Percentiles rank a stretch among this genome's conserved stretches.
phyloP scores from a whole-genome alignment of 2,797 vertebrate species.

The Onychomys torridus region DNA sequence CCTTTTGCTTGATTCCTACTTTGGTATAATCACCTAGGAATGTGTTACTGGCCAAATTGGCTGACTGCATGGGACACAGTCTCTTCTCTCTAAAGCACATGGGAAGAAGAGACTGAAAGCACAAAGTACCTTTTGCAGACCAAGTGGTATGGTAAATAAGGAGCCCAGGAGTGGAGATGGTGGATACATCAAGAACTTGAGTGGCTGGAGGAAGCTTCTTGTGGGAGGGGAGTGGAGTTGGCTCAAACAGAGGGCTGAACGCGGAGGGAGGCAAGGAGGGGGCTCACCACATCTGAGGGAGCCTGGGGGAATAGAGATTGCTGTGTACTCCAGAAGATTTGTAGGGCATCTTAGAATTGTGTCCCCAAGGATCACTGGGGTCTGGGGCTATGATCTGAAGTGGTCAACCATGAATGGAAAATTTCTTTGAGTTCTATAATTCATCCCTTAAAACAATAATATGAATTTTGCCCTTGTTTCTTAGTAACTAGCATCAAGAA shows the following conservation, averaged over 20 bases:
- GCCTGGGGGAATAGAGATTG: fast-evolving
- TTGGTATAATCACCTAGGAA: background rate
- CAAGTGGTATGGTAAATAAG: background rate
- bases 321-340: background rate
- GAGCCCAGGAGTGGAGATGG: background rate
- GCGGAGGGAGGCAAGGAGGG: background rate
- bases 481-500: background rate
- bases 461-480: background rate
- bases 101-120: background rate
- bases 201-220: background rate
- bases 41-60: background rate
- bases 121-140: background rate
- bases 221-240: background rate
- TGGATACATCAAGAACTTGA: fast-evolving
- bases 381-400: background rate
- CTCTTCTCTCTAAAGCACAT: background rate
- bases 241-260: background rate
- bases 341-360: background rate
- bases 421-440: background rate
- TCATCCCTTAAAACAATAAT: background rate
- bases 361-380: background rate
- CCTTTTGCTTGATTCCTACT: background rate
- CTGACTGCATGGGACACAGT: background rate
- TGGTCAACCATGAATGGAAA: background rate
- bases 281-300: background rate